A percentile compares a stretch with the other conserved stretches of the same genome.
phyloP scores from a whole-genome alignment of 2,888 invertebrate genomes.

The Xestia ashworthii region DNA sequence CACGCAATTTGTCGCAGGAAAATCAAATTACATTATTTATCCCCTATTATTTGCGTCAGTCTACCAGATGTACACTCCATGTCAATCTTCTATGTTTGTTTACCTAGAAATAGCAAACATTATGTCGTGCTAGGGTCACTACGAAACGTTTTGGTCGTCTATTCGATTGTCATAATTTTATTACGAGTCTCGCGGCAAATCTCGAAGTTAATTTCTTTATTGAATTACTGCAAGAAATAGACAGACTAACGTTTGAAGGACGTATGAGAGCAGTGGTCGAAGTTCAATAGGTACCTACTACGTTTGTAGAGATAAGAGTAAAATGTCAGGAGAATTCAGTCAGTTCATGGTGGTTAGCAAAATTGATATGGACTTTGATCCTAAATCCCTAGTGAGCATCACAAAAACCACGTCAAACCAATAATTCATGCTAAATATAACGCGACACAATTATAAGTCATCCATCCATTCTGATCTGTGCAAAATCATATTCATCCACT shows the following conservation, averaged over 20 bases:
- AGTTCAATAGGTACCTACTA: not conserved
- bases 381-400: constrained; percentile 52
- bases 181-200: constrained; percentile 74
- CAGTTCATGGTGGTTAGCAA: constrained; percentile 31
- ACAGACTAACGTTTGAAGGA: constrained; percentile 10
- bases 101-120: constrained; percentile 89
- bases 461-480: constrained; percentile 87
- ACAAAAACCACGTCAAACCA: constrained; percentile 87
- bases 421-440: constrained; percentile 90
- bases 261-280: not conserved
- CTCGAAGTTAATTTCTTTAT: constrained; percentile 73
- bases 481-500: constrained; percentile 89
- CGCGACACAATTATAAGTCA: constrained; percentile 89
- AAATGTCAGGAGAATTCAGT: constrained; percentile 15
- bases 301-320: not conserved
- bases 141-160: constrained; percentile 80
- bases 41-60: constrained; percentile 88
- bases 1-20: constrained; percentile 86
- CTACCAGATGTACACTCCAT: constrained; percentile 89
- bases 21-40: constrained; percentile 90
- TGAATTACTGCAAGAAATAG: constrained; percentile 52
- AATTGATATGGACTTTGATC: constrained; percentile 46
- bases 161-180: constrained; percentile 87
- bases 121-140: constrained; percentile 84
- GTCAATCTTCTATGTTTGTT: constrained; percentile 89